Conservation (phyloP, 2,797 vertebrate genomes). For the Tragopan temminckii region DNA sequence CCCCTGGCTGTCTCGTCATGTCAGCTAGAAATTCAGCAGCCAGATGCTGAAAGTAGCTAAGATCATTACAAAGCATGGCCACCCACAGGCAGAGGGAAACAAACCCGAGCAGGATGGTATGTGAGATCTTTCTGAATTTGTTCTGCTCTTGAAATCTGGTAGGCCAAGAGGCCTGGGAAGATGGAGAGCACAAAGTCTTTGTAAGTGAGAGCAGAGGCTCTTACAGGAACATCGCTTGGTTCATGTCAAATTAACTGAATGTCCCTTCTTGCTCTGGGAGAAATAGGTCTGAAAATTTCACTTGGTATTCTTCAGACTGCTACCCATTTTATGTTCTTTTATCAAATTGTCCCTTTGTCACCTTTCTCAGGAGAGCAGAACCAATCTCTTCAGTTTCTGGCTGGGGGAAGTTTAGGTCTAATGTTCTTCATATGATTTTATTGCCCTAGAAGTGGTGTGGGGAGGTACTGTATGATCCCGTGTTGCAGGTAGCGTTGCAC, state of each 20-base stretch:
- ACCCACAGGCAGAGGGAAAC: not conserved
- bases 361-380: not conserved
- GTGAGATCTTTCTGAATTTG: not conserved
- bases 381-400: not conserved
- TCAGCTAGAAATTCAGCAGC: not conserved
- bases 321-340: not conserved
- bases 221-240: fast-evolving
- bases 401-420: not conserved
- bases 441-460: not conserved
- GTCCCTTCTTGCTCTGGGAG: not conserved
- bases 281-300: not conserved
- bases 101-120: not conserved
- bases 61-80: not conserved
- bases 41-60: not conserved
- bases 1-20: fast-evolving
- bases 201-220: not conserved
- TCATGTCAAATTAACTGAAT: not conserved
- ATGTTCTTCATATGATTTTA: fast-evolving
- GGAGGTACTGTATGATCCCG: fast-evolving
- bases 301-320: fast-evolving
- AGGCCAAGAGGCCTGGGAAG: not conserved
- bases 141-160: not conserved
- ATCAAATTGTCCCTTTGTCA: not conserved
- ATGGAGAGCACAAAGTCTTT: not conserved
- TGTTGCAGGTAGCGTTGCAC: fast-evolving